A percentile compares a stretch with the other conserved stretches of the same genome.
Evolutionary conservation across 2,797 vertebrate genomes (phyloP).

Genomic region (Hydrocynus forskahlii): DNA sequence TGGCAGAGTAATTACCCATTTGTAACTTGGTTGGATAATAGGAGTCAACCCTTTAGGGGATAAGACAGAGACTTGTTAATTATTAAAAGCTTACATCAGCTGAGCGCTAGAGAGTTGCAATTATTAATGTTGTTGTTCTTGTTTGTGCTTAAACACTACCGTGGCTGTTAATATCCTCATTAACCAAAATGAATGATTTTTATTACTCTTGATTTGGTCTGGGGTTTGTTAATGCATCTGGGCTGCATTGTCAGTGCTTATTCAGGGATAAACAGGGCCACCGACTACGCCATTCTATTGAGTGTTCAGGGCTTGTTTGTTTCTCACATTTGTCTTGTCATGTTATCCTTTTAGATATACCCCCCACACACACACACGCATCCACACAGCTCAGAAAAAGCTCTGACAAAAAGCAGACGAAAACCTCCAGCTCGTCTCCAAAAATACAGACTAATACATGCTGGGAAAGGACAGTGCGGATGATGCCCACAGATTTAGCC

Average conservation of each 20-base stretch:
- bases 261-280: conserved; percentile 66
- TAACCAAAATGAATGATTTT: conserved; percentile 85
- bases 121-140: conserved; percentile 88
- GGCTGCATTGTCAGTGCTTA: conserved; percentile 72
- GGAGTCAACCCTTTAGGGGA: conserved; percentile 79
- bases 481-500: conserved; percentile 40
- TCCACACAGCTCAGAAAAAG: not conserved
- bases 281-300: conserved; percentile 58
- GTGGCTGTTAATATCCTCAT: conserved; percentile 86
- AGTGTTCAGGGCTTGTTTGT: conserved; percentile 44
- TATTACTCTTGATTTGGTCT: conserved; percentile 83
- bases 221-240: conserved; percentile 78
- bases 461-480: conserved; percentile 15
- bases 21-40: conserved; percentile 84
- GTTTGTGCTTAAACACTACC: conserved; percentile 85
- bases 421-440: conserved; percentile 10
- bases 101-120: conserved; percentile 82
- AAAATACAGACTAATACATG: conserved; percentile 35
- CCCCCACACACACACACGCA: not conserved
- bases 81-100: conserved; percentile 87
- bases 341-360: not conserved
- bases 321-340: conserved; percentile 9
- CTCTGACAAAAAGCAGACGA: conserved; percentile 12
- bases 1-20: conserved; percentile 83
- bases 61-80: conserved; percentile 86